Percentiles rank a stretch among this genome's conserved stretches.
These are phyloP conservation scores for Oncorhynchus gorbuscha DNA, from an alignment of 2,113 vertebrate species.

Conservation along the genomic window DNA sequence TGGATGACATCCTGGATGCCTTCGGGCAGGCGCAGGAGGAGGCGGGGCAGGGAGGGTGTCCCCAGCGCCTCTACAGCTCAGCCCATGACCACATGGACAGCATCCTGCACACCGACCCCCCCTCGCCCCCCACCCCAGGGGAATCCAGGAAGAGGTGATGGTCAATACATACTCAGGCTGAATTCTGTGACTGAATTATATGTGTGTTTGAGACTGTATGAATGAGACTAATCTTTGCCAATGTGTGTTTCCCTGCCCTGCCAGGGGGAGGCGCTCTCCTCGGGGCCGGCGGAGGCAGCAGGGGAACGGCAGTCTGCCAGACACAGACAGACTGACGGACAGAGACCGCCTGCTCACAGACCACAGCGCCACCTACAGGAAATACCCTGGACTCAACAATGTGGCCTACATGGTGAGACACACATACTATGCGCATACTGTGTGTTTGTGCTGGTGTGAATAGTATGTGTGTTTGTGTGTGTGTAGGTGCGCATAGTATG, in stretches of 20 bases:
- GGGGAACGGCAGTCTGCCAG: slow-evolving; percentile 82
- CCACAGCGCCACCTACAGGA: slow-evolving; percentile 91
- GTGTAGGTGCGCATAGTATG: not conserved
- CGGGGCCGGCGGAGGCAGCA: slow-evolving; percentile 83
- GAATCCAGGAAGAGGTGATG: slow-evolving; percentile 83
- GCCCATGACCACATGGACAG: slow-evolving; percentile 97
- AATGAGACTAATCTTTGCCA: slow-evolving; percentile 4
- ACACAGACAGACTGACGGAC: slow-evolving; percentile 81
- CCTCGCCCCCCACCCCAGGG: slow-evolving; percentile 80
- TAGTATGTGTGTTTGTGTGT: too few relatives aligned
- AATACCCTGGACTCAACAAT: slow-evolving; percentile 94
- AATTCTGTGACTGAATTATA: not conserved
- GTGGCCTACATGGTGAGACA: slow-evolving; percentile 91
- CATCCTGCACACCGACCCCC: slow-evolving; percentile 84
- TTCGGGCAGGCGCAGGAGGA: slow-evolving; percentile 85
- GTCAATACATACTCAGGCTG: too few relatives aligned
- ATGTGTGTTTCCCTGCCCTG: slow-evolving; percentile 45
- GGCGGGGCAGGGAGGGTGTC: slow-evolving; percentile 83
- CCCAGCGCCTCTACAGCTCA: slow-evolving; percentile 88
- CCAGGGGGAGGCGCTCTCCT: slow-evolving; percentile 86
- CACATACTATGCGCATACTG: not conserved
- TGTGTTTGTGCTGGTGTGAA: not conserved
- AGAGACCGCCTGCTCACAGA: slow-evolving; percentile 82
- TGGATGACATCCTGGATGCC: slow-evolving; percentile 88
- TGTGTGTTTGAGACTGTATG: not conserved